Percentiles rank a stretch among this genome's conserved stretches.
Evolutionary conservation across 2,797 vertebrate genomes (phyloP).

Genomic region (Esox masquinongy): DNA sequence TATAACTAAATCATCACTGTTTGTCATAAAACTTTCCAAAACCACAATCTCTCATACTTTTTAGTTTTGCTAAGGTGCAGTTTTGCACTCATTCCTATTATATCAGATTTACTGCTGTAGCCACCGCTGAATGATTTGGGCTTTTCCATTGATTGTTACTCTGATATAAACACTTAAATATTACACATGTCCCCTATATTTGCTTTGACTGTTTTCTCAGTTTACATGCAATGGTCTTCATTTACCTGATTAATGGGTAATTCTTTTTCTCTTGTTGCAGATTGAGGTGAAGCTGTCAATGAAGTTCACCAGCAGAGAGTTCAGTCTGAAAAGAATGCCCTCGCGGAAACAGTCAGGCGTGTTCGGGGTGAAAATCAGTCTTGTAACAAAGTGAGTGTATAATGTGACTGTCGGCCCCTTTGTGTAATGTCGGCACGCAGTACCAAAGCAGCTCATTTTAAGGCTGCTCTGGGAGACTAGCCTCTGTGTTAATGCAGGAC

Average conservation of each 20-base stretch:
- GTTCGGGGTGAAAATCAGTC: conserved; percentile 90
- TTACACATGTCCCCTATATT: neutral
- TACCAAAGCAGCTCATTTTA: conserved; percentile 1
- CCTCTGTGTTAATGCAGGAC: neutral
- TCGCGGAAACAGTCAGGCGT: conserved; percentile 93
- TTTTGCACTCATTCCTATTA: neutral
- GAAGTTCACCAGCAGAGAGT: conserved; percentile 93
- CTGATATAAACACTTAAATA: neutral
- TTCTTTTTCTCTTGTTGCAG: conserved; percentile 60
- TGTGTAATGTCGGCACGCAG: neutral
- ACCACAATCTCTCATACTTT: neutral
- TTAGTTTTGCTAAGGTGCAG: neutral
- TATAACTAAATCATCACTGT: neutral
- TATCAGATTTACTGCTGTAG: neutral
- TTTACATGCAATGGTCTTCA: neutral
- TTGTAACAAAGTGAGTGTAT: conserved; percentile 89
- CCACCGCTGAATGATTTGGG: no score
- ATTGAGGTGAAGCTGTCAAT: conserved; percentile 92
- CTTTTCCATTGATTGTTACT: no score
- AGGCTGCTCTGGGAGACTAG: neutral
- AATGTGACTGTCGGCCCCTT: neutral
- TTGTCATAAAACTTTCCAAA: neutral
- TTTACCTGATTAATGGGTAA: neutral
- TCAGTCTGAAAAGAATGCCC: conserved; percentile 92
- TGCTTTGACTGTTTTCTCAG: neutral